A percentile compares a stretch with the other conserved stretches of the same genome.
Conservation (phyloP, 1,140 invertebrate genomes). For the Adoxophyes honmai region DNA sequence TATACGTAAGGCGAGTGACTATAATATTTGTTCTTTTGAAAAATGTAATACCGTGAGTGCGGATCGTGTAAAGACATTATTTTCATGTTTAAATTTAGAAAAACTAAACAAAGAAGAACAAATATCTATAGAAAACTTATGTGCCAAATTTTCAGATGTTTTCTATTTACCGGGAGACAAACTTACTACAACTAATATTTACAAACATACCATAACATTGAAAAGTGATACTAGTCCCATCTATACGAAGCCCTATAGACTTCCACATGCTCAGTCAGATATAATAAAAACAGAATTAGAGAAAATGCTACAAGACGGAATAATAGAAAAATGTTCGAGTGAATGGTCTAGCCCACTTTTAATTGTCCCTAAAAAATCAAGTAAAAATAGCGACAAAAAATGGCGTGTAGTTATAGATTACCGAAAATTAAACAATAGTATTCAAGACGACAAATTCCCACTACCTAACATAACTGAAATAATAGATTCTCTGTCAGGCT, state of each 20-base stretch:
- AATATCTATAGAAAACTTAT: background rate
- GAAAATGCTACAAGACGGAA: background rate
- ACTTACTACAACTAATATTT: background rate
- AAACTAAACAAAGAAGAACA: background rate
- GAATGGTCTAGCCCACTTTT: background rate
- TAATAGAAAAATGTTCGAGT: background rate
- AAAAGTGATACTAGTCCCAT: background rate
- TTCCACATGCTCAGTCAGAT: background rate
- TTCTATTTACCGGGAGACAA: background rate
- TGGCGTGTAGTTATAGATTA: constrained; percentile 1
- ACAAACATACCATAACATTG: background rate
- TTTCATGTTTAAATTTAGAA: background rate
- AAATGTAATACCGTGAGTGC: background rate
- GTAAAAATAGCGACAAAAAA: background rate
- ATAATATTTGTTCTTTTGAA: background rate
- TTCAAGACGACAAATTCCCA: background rate
- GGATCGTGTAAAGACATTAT: background rate
- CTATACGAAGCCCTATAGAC: no score
- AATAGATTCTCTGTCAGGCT: no score
- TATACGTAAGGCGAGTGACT: background rate
- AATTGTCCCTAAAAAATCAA: background rate
- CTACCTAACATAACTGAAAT: background rate
- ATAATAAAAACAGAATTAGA: background rate
- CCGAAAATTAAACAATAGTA: background rate
- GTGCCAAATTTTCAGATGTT: background rate